These are phyloP conservation scores for Chaenodraco wilsoni DNA, from an alignment of 2,797 vertebrate species.

Conservation along the genomic window DNA sequence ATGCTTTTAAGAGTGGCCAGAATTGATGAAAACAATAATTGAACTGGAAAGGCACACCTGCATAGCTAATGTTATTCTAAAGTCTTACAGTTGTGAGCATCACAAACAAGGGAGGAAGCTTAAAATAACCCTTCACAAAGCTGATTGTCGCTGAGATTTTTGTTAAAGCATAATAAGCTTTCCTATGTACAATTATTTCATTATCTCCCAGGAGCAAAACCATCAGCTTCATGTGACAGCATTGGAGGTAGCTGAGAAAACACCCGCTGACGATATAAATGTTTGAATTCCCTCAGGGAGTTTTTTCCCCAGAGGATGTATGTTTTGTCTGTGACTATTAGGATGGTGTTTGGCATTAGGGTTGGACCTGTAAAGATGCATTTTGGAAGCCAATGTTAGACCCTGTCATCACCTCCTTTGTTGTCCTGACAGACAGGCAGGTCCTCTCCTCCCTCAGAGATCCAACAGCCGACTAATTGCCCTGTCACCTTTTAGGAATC, in stretches of 20 bases:
- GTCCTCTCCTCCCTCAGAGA: constrained; percentile 65
- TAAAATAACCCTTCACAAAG: constrained; percentile 19
- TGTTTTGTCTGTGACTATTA: constrained; percentile 56
- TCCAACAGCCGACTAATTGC: constrained; percentile 78
- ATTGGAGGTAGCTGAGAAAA: constrained; percentile 60
- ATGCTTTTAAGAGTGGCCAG: too few relatives aligned
- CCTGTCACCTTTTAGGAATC: constrained; percentile 80
- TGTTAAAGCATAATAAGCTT: constrained; percentile 8
- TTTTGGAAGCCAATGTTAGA: constrained; percentile 63
- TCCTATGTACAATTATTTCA: constrained; percentile 18
- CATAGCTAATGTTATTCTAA: not conserved
- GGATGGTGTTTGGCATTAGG: constrained; percentile 64
- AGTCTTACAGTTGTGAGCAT: not conserved
- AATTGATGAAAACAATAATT: too few relatives aligned
- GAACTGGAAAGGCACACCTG: too few relatives aligned
- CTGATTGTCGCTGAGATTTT: constrained; percentile 10
- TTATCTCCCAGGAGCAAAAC: constrained; percentile 34
- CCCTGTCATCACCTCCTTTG: constrained; percentile 73
- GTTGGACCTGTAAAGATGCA: constrained; percentile 64
- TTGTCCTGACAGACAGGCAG: constrained; percentile 68
- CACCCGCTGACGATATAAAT: constrained; percentile 51
- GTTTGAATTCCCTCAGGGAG: constrained; percentile 44
- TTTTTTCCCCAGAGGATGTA: constrained; percentile 22
- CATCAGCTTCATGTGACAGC: constrained; percentile 32
- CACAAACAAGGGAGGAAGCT: not conserved